phyloP scores from a whole-genome alignment of 2,113 vertebrate genomes.

The Nothoprocta pentlandii region DNA sequence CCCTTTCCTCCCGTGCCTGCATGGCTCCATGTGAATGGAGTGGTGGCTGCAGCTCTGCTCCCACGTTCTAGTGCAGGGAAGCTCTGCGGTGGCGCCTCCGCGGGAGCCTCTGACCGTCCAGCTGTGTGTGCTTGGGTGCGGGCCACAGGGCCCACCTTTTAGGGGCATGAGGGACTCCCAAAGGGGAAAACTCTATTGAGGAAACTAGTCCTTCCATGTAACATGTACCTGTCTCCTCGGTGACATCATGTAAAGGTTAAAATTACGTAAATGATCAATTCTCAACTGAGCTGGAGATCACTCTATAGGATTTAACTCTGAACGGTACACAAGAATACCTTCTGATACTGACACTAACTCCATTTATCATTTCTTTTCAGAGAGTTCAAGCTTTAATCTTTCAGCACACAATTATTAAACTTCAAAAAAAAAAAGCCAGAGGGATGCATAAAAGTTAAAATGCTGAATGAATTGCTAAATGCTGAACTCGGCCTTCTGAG shows the following conservation, averaged over 20 bases:
- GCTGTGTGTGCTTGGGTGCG: neutral
- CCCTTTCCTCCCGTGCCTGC: neutral
- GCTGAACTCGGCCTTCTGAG: neutral
- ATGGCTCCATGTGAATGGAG: neutral
- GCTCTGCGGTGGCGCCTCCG: neutral
- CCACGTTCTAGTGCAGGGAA: neutral
- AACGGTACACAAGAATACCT: neutral
- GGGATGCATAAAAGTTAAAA: neutral
- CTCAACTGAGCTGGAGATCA: neutral
- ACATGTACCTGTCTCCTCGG: neutral
- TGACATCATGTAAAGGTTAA: neutral
- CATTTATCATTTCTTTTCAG: neutral
- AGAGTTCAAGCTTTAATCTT: slow-evolving; percentile 20
- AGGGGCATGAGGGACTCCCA: neutral
- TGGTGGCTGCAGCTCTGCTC: rapidly evolving
- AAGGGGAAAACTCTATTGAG: neutral
- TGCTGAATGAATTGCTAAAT: neutral
- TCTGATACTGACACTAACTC: neutral
- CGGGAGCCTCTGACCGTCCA: neutral
- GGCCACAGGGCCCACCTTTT: neutral
- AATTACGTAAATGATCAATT: neutral
- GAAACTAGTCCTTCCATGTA: neutral
- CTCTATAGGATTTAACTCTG: neutral
- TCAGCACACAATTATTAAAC: neutral
- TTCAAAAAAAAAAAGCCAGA: neutral